Base-by-base conservation (phyloP, 1,140 invertebrate species). In the Patella vulgata region DNA sequence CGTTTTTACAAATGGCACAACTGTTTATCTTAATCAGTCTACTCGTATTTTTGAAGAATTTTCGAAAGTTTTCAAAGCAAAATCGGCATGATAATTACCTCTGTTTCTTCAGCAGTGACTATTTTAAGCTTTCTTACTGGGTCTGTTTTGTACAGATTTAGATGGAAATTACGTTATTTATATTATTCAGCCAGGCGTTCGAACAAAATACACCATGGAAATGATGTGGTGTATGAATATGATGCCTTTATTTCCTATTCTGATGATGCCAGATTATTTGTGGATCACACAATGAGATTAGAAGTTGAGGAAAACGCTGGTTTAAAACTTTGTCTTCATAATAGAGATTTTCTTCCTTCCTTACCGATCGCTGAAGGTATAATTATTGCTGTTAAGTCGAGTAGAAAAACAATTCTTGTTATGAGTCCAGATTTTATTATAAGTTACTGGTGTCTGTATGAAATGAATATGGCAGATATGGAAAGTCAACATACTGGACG, bases 291-390 rank as follows among this genome's bases (percentile, higher is more conserved):
- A 6, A 36, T 73, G 23, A 28, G 62, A 12, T 42, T 53, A 2
- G 30, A 55, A 11, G 55, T 78, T 1, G 70, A 71, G 28, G 36
- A 50, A 25, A 36, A 58, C 9, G 54, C 12, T 2, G 31, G 53
- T 4, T 46, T 74, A 82, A 93, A 94, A 81, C 86, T 97, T 46
- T 97, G 94, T 80, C 86, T 97, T 44, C 93, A 95, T 77, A 94
- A 95, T 82, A 87, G 94, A 21, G 94, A 96, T 80, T 93, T 95
- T 73, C 92, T 92, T 0, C 90, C 91, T 23, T 89, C 94, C 0
- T 90, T 91, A 51, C 89, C 87, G 74, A 89, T 90, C 53, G 87
- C 87, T 0, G 88, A 90, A 66, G 86, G 85, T 60, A 87, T 91
- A 53, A 73, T 88, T 17, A 84, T 84, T 60, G 86, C 87, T 68